These are phyloP conservation scores for Eupeodes latifasciatus DNA, from an alignment of 2,888 invertebrate species.

Conservation along the genomic window DNA sequence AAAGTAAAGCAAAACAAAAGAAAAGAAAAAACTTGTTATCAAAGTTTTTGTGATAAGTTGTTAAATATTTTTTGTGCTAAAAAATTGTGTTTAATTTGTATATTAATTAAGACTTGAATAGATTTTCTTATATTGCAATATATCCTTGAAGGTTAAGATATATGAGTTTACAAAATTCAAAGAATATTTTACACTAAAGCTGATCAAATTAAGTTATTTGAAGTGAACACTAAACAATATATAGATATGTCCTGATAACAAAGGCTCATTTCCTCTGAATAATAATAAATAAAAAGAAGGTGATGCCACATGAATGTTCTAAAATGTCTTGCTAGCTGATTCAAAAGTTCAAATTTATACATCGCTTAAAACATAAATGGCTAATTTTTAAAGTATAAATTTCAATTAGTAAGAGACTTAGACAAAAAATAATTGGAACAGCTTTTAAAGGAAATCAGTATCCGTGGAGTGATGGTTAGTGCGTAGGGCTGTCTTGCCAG, in stretches of 20 bases:
- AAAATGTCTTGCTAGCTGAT: too few species aligned
- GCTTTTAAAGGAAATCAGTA: too few species aligned
- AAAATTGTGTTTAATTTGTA: conserved; percentile 53
- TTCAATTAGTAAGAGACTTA: too few species aligned
- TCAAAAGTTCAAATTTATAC: too few species aligned
- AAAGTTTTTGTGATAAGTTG: conserved; percentile 72
- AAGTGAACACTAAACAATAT: neutral
- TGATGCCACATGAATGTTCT: too few species aligned
- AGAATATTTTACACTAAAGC: neutral
- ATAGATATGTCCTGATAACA: neutral
- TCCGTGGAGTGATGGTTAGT: too few species aligned
- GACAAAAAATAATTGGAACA: too few species aligned
- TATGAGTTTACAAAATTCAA: neutral
- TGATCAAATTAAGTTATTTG: neutral
- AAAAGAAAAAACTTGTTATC: conserved; percentile 49
- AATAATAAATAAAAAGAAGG: too few species aligned
- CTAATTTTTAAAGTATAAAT: too few species aligned
- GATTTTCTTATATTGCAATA: conserved; percentile 12
- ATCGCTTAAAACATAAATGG: too few species aligned
- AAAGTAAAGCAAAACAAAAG: conserved; percentile 6
- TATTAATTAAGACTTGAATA: conserved; percentile 19
- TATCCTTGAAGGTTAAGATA: conserved; percentile 6
- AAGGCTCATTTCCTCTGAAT: neutral
- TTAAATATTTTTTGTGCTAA: conserved; percentile 65
- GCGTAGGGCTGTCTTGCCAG: too few species aligned